Conservation (phyloP, 2,888 invertebrate genomes). For the Busseola fusca region DNA sequence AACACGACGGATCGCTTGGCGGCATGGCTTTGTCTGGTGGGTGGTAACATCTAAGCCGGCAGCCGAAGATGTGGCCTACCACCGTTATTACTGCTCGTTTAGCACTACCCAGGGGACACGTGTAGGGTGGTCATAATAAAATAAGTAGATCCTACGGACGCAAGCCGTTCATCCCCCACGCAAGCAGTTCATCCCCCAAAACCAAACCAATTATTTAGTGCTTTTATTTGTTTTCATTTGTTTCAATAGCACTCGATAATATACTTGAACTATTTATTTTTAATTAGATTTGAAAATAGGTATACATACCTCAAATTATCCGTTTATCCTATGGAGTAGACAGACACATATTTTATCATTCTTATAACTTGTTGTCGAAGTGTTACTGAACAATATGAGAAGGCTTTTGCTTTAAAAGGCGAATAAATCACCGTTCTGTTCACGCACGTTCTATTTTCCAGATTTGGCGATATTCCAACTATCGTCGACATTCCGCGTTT, state of each 20-base stretch:
- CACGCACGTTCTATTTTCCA: background rate
- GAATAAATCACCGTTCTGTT: slow-evolving; percentile 23
- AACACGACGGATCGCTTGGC: too few relatives aligned
- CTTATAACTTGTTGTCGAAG: background rate
- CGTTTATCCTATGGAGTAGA: background rate
- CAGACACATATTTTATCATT: background rate
- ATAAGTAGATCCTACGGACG: too few relatives aligned
- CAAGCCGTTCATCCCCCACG: too few relatives aligned
- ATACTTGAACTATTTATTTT: background rate
- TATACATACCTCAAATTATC: background rate
- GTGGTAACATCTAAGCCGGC: too few relatives aligned
- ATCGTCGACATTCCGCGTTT: background rate
- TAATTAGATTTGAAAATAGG: background rate
- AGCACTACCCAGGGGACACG: too few relatives aligned
- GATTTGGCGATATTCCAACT: slow-evolving; percentile 27
- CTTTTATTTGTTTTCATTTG: too few relatives aligned
- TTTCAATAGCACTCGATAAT: background rate
- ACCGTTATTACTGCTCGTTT: too few relatives aligned
- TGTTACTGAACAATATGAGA: slow-evolving; percentile 7
- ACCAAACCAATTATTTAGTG: too few relatives aligned
- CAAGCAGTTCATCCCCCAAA: too few relatives aligned
- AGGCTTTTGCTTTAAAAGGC: slow-evolving; percentile 17
- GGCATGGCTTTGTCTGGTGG: too few relatives aligned
- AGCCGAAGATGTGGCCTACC: too few relatives aligned
- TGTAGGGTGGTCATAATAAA: too few relatives aligned